Base-by-base conservation (phyloP, 2,888 invertebrate species). In the Agonum fuliginosum region DNA sequence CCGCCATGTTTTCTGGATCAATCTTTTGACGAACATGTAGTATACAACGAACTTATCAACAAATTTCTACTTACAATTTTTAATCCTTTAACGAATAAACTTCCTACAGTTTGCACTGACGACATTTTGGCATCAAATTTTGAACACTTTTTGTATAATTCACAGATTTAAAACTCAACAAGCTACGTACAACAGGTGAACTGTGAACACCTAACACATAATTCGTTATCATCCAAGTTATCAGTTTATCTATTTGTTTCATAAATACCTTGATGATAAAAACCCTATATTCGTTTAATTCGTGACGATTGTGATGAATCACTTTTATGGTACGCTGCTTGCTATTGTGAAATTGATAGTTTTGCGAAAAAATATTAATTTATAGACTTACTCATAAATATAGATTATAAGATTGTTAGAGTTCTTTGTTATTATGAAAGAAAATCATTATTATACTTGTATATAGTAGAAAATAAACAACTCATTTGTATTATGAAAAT, bases 81-180 rank as follows among this genome's bases (percentile, higher is more conserved):
- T 78, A 95, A 88, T 78, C 92, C 88, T 89, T 95, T 95, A 83
- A 95, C 91, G 86, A 94, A 92, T 79, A 95, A 92, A 77, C 94
- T 92, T 80, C 93, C 95, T 82, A 95, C 93, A 54, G 94, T 94
- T 86, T 94, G 93, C 78, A 95, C 90, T 80, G 94, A 93, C 85
- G 94, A 93, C 94, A 95, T 94, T 88, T 88, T 92, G 8, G n/a
- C n/a, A 69, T 51, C n/a, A 46, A 37, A 51, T 51, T 37, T 62
- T 62, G 1, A 1, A 6, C 58, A 62, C 30, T 62, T 62, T 62
- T 3, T 62, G 2, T 5, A 20, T 19, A 51, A 72, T 19, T 54
- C n/a, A 34, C 5, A 34, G 10, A 72, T 5, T 72, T 17, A 43
- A 8, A 58, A 20, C 10, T 43, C 8, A n/a, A 8, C 10, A 30